A percentile compares a stretch with the other conserved stretches of the same genome.
These are phyloP conservation scores for Noctua fimbriata DNA, from an alignment of 2,888 invertebrate genomes.

Conservation along the genomic window DNA sequence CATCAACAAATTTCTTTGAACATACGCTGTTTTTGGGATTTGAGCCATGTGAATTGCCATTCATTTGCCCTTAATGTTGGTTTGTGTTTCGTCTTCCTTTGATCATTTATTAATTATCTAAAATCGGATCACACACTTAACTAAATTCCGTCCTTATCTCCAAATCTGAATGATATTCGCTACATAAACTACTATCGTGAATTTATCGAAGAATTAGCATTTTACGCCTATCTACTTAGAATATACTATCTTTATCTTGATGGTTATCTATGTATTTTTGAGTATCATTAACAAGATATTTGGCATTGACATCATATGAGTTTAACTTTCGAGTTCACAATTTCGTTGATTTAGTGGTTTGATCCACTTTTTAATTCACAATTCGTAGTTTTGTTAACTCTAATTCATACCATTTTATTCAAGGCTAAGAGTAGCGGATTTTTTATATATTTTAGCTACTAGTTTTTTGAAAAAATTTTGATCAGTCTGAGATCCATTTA, in stretches of 20 bases:
- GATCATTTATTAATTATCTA: neutral
- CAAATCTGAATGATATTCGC: slow-evolving; percentile 23
- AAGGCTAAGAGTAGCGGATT: neutral
- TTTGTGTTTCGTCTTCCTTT: slow-evolving; percentile 1
- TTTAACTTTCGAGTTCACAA: slow-evolving; percentile 14
- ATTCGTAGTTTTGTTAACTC: neutral
- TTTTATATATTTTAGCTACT: neutral
- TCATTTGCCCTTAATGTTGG: too few relatives aligned
- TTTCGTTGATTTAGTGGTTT: neutral
- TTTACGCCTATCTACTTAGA: neutral
- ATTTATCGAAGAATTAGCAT: slow-evolving; percentile 23
- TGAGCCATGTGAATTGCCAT: too few relatives aligned
- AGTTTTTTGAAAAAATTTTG: too few relatives aligned
- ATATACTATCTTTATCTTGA: slow-evolving; percentile 16
- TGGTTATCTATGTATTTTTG: slow-evolving; percentile 5
- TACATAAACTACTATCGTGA: slow-evolving; percentile 1
- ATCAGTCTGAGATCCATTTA: neutral
- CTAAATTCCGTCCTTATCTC: slow-evolving; percentile 28
- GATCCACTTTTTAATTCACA: neutral
- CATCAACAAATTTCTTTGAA: too few relatives aligned
- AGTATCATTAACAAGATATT: neutral
- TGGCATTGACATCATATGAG: slow-evolving; percentile 29
- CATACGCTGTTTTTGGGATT: too few relatives aligned
- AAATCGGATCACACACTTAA: neutral
- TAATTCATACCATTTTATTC: neutral